These are phyloP conservation scores for Ips nitidus DNA, from an alignment of 1,140 invertebrate genomes.

Conservation along the genomic window DNA sequence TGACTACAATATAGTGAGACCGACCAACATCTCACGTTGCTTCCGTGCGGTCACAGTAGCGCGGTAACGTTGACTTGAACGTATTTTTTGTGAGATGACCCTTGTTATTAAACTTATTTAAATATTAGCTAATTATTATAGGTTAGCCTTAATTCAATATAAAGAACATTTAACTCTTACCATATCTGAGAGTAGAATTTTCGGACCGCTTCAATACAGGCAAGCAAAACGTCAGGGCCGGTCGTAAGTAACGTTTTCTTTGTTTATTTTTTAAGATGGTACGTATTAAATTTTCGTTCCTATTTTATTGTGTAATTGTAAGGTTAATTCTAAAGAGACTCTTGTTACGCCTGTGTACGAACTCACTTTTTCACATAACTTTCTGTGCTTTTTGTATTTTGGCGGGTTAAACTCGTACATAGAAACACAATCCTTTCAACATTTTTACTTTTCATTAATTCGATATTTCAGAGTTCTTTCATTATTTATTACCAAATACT, in stretches of 20 bases:
- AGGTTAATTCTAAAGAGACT: no score
- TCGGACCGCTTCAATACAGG: constrained; percentile 8
- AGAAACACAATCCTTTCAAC: no score
- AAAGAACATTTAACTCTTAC: constrained; percentile 48
- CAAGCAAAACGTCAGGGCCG: no score
- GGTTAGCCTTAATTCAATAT: constrained; percentile 50
- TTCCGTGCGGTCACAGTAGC: constrained; percentile 54
- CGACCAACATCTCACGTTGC: constrained; percentile 52
- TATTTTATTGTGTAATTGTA: no score
- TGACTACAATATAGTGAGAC: constrained; percentile 64
- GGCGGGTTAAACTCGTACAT: no score
- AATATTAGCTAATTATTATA: constrained; percentile 50
- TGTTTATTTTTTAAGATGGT: no score
- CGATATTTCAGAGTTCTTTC: constrained; percentile 38
- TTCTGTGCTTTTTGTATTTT: no score
- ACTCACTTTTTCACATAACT: no score
- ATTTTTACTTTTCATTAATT: not conserved
- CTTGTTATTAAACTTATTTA: constrained; percentile 49
- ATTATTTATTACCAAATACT: constrained; percentile 47
- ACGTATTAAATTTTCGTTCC: no score
- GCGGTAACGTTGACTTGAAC: constrained; percentile 51
- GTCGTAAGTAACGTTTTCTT: no score
- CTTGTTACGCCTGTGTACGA: no score
- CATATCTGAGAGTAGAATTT: constrained; percentile 44
- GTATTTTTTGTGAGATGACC: constrained; percentile 46